Conservation (phyloP, 2,797 vertebrate species). For the Falco naumanni region DNA sequence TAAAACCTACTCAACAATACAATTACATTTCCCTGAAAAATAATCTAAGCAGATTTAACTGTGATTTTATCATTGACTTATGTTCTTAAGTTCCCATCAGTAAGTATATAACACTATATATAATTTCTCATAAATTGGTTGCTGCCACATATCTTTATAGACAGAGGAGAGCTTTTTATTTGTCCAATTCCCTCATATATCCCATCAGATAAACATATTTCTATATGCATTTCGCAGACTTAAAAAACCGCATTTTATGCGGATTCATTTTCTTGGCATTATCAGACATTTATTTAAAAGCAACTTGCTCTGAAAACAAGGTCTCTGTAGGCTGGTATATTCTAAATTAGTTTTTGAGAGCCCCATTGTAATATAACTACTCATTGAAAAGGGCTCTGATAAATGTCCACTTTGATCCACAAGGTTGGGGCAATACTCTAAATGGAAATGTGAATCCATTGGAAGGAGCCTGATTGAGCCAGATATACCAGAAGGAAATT, state of each 20-base stretch:
- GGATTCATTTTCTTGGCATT: conserved; percentile 33
- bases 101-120: not conserved
- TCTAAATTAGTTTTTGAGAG: conserved; percentile 47
- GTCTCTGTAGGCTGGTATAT: not conserved
- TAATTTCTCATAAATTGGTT: not conserved
- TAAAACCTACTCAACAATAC: not conserved
- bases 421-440: not conserved
- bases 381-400: conserved; percentile 28
- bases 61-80: not conserved
- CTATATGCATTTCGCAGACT: not conserved
- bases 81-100: not conserved
- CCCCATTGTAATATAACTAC: not conserved
- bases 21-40: not conserved
- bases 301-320: conserved; percentile 40
- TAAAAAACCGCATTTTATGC: not conserved
- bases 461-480: conserved; percentile 21
- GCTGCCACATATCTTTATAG: not conserved
- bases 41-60: not conserved
- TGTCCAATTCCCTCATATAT: not conserved
- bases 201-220: not conserved
- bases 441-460: conserved; percentile 25
- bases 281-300: conserved; percentile 42
- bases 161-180: not conserved
- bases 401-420: conserved; percentile 55
- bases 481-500: conserved; percentile 35